Evolutionary conservation across 2,113 vertebrate genomes (phyloP), one percentile per base, ranked within the genome.

Genomic region (Tinamus guttatus): DNA sequence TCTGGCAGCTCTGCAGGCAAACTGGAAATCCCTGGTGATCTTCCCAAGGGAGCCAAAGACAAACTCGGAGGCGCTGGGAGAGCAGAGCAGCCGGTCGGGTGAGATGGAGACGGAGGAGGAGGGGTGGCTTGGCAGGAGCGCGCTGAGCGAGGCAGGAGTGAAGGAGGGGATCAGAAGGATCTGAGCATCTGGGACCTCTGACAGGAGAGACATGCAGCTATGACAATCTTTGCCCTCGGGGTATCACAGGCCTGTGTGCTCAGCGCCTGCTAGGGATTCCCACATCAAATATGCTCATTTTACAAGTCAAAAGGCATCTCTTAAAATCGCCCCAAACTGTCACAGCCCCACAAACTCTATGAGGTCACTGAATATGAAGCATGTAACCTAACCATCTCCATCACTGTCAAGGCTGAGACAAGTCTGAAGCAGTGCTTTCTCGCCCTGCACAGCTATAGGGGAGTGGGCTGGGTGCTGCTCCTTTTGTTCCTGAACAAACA

Each of bases 401-500:
- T 93, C 90, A 56, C 68, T 71, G 80, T 90, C 89, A 93, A 65
- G 60, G 73, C 67, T 7, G 21, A 85, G 75, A 74, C 40, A 77
- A 22, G 18, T 16, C 67, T 89, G 47, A 62, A 85, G 74, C 0
- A 0, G 43, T 80, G 75, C 18, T 84, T 68, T 90, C 93, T 85
- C 71, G 1, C 41, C 79, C 49, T 56, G 60, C 27, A 58, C 71
- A 95, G 79, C 49, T 68, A n/a, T 68, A 89, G 51, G 59, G 83
- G 84, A 90, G 84, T 16, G 45, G 71, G 67, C 56, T 93, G 87
- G 68, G 41, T 65, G 59, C 95, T 85, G 71, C 52, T 95, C 27
- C 85, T 94, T 95, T 91, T 95, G 87, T 91, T 93, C 89, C 41
- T 40, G 24, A 88, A 65, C 71, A 94, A 93, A 86, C 25, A 24